Conservation (phyloP, 2,113 vertebrate genomes). For the rat (Rattus norvegicus) region GRCr8 NC_086022.1:16474501-16475000, state of each 20-base stretch:
- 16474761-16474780: background rate
- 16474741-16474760: background rate
- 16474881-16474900: background rate
- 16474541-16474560: constrained; percentile 1
- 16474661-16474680: background rate
- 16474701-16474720: background rate
- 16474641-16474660: background rate
- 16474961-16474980: background rate
- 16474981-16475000: background rate
- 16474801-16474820: background rate
- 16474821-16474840: background rate
- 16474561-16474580: background rate
- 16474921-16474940: background rate
- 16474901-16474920: background rate
- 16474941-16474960: background rate
- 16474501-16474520: background rate
- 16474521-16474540: background rate
- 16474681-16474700: background rate
- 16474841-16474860: background rate
- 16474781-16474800: background rate
- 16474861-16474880: background rate
- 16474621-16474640: background rate
- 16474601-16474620: background rate
- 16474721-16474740: background rate
- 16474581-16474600: background rate